These are phyloP conservation scores for Dione vanillae DNA, from an alignment of 2,888 invertebrate species.

Conservation along the genomic window DNA sequence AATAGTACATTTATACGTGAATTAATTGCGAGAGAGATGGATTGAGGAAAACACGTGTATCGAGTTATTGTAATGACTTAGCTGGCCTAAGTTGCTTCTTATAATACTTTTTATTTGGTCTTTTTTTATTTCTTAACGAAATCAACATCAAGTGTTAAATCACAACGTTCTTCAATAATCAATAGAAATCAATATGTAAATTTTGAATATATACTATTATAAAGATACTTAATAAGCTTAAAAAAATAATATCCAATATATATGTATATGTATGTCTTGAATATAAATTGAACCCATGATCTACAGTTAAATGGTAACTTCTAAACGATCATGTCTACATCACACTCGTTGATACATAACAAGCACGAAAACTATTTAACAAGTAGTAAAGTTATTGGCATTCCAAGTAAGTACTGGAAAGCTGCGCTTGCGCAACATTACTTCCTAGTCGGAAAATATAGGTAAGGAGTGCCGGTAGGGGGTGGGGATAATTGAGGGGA, in stretches of 20 bases:
- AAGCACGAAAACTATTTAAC: conserved; percentile 8
- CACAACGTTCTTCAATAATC: background rate
- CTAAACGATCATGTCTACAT: background rate
- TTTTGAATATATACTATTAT: too few species aligned
- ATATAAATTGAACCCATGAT: background rate
- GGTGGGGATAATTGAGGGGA: conserved; percentile 35
- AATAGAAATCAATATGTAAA: too few species aligned
- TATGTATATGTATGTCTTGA: too few species aligned
- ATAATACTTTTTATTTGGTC: background rate
- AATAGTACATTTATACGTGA: conserved; percentile 7
- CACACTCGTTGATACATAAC: conserved; percentile 6
- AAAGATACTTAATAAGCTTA: too few species aligned
- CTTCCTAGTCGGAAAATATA: conserved; percentile 79
- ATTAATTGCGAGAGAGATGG: conserved; percentile 19
- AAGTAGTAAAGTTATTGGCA: conserved; percentile 42
- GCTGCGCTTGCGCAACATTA: conserved; percentile 65
- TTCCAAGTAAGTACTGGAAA: conserved; percentile 63
- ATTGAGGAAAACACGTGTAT: conserved; percentile 17
- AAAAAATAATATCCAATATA: too few species aligned
- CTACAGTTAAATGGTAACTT: background rate
- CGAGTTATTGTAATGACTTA: conserved; percentile 3
- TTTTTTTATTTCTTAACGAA: conserved; percentile 1
- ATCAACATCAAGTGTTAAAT: too few species aligned
- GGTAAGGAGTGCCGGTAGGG: conserved; percentile 69
- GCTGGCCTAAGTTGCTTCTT: background rate